Percentiles rank a stretch among this genome's conserved stretches.
Evolutionary conservation across 2,888 invertebrate species (phyloP).

Genomic region (Bombyx huttoni): DNA sequence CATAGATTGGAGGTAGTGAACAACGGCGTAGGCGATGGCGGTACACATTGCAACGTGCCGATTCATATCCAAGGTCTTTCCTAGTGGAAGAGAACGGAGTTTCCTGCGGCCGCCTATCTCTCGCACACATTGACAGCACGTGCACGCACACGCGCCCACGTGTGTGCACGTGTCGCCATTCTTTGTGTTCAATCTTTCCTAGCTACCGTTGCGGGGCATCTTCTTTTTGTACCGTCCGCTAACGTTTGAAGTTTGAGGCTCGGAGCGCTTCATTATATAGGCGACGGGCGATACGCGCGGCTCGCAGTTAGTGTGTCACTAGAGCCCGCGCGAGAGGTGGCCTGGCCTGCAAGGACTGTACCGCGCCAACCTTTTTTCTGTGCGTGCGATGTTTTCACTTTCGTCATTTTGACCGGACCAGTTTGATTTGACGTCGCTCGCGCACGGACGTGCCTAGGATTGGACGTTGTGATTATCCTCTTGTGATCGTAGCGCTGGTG

Average conservation of each 20-base stretch:
- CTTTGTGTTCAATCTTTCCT: conserved; percentile 66
- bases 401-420: conserved; percentile 72
- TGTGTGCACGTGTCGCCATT: conserved; percentile 60
- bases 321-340: conserved; percentile 66
- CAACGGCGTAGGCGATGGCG: conserved; percentile 66
- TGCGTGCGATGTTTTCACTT: conserved; percentile 72
- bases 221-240: conserved; percentile 64
- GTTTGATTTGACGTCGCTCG: conserved; percentile 69
- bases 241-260: conserved; percentile 59
- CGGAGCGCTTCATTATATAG: conserved; percentile 66
- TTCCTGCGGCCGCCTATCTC: conserved; percentile 72
- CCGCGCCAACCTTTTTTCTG: conserved; percentile 67
- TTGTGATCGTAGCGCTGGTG: conserved; percentile 48
- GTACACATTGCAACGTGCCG: conserved; percentile 70
- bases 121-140: conserved; percentile 51
- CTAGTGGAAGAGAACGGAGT: conserved; percentile 74
- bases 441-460: conserved; percentile 68
- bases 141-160: conserved; percentile 54
- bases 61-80: conserved; percentile 73
- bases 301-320: conserved; percentile 69
- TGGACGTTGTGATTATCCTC: conserved; percentile 60
- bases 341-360: conserved; percentile 68
- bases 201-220: conserved; percentile 65
- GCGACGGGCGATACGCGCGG: conserved; percentile 62
- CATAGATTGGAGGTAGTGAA: conserved; percentile 49